Base-by-base conservation (phyloP, 1,140 invertebrate genomes). In the Scaptodrosophila lebanonensis region DNA sequence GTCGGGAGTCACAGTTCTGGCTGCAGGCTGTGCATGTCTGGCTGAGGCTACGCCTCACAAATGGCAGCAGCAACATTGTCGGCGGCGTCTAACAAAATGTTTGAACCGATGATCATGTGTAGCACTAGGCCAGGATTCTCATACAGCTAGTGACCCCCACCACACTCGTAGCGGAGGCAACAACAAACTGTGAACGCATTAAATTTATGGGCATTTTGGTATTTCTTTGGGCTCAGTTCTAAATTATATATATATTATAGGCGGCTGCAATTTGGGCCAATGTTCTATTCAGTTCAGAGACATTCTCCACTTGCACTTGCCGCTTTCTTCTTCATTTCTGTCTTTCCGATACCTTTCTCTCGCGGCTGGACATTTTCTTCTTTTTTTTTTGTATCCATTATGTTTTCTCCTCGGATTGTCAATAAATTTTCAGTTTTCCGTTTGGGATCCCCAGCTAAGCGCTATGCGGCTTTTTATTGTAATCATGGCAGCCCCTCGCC, bases 391-490 rank as follows among this genome's bases (percentile, higher is more conserved):
- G 72, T 49, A 33, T 53, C 60, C 60, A 59, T 60, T 53, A 65
- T 52, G 47, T 56, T 58, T 50, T 48, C 8, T 45, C 29, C 22
- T 20, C 38, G 22, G 50, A 67, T 73, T 82, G 73, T 82, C 73
- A 69, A 79, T 79, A 79, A 79, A 79, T 79, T 79, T 79, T 60
- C n/a, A n/a, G n/a, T n/a, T n/a, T n/a, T n/a, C n/a, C n/a, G n/a
- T n/a, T n/a, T n/a, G n/a, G n/a, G n/a, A n/a, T n/a, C n/a, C n/a
- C n/a, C n/a, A 69, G 75, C 53, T 56, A 69, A 54, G 75, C 33
- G 45, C 22, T 40, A 35, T 42, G 69, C 48, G 69, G 69, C 52
- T 22, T 52, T 47, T 59, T 69, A 58, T 82, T 75, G 65, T 82
- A 73, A 82, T 82, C 75, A 66, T 49, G n/a, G n/a, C n/a, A n/a